These are phyloP conservation scores for Sebastes glaucus DNA, from an alignment of 2,797 vertebrate species.

Conservation along the genomic window DNA sequence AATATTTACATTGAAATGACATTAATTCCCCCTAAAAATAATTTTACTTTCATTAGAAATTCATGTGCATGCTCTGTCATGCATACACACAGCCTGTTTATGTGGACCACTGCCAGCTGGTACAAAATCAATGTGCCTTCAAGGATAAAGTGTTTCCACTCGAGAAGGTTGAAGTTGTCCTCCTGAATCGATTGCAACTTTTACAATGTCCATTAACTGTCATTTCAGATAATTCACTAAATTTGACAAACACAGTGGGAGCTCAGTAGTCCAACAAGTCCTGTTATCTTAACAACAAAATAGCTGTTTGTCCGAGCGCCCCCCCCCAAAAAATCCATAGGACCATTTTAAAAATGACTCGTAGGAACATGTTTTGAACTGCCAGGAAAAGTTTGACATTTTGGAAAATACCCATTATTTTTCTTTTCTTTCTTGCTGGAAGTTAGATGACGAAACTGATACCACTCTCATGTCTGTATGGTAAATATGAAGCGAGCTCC, in stretches of 20 bases:
- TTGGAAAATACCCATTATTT: background rate
- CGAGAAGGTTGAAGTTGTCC: constrained; percentile 23
- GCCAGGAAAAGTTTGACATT: background rate
- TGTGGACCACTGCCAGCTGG: background rate
- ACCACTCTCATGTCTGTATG: background rate
- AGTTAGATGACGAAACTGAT: background rate
- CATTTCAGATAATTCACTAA: constrained; percentile 33
- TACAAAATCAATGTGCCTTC: constrained; percentile 28
- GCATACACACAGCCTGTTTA: background rate
- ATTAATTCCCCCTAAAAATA: background rate
- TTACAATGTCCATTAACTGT: constrained; percentile 36
- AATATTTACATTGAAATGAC: background rate
- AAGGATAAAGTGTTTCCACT: constrained; percentile 29
- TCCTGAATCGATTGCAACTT: constrained; percentile 18
- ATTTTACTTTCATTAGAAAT: background rate
- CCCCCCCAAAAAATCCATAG: background rate
- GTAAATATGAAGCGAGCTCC: background rate
- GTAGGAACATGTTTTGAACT: background rate
- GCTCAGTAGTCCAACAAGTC: constrained; percentile 3
- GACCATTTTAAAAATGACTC: background rate
- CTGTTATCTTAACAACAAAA: constrained; percentile 1
- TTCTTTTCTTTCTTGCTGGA: background rate
- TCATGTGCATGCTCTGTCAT: background rate
- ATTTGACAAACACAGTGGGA: constrained; percentile 16
- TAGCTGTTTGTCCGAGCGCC: background rate